Base-by-base conservation (phyloP, 1,140 invertebrate species). In the Mamestra configurata region DNA sequence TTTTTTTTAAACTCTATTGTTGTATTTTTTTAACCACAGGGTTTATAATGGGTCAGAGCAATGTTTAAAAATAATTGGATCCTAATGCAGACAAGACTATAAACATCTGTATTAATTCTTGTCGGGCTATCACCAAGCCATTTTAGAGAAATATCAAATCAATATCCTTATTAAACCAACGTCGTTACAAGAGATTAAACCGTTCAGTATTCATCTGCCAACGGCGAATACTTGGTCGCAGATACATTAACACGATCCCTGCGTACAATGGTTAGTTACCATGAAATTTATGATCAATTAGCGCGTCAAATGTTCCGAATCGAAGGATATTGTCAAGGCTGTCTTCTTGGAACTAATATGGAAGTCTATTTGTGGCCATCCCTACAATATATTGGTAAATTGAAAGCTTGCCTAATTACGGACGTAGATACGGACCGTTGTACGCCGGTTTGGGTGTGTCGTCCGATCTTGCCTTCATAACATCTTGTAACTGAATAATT, bases 261-360 rank as follows among this genome's bases (percentile, higher is more conserved):
- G 46, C n/a, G 68, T 27, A 53, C 46, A 40, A 77, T 27, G 76
- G 76, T 66, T 77, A 37, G 46, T 55, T 24, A 68, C 59, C 18
- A 61, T 31, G 43, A 66, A 77, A 68, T 77, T 77, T 77, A 77
- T 53, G 46, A 77, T 35, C 76, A 68, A 66, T 77, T 55, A 77
- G 18, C 15, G 24, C 40, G 43, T 77, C n/a, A 49, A 77, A 31
- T 77, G 57, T 40, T 55, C 64, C 20, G 46, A 68, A 77, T 68
- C 20, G 35, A 77, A 40, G 61, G 46, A n/a, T 68, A 27, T 35
- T 24, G 61, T 53, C 22, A n/a, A 37, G 35, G 57, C 35, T 64
- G 59, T 40, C 35, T 40, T 61, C 18, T 18, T n/a, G n/a, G 27
- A 40, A 64, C 35, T 64, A 64, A 8, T 64, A 20, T 40, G 7